Conservation (phyloP, 2,888 invertebrate species). For the Polydrusus tereticollis region DNA sequence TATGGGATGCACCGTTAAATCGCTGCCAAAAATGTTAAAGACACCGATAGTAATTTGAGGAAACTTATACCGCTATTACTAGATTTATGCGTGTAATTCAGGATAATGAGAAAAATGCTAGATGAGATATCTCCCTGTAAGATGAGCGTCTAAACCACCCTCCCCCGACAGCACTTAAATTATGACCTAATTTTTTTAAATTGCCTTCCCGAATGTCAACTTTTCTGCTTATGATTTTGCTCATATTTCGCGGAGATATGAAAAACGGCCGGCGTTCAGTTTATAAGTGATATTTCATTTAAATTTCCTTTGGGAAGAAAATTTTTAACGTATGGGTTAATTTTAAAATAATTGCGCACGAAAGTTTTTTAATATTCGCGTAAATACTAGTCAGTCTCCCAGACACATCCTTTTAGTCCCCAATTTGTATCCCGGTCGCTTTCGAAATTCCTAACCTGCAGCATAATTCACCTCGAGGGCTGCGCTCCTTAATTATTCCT, state of each 20-base stretch:
- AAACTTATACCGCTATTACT: neutral
- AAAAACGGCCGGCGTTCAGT: neutral
- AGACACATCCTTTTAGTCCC: too few relatives aligned
- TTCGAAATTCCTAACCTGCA: conserved; percentile 28
- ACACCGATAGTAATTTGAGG: too few relatives aligned
- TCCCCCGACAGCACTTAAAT: neutral
- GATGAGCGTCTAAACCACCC: neutral
- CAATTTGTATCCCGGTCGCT: neutral
- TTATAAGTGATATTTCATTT: conserved; percentile 6
- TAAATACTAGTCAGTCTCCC: too few relatives aligned
- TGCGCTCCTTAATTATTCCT: conserved; percentile 38
- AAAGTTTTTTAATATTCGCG: too few relatives aligned
- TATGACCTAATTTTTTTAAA: conserved; percentile 19
- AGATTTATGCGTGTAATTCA: neutral
- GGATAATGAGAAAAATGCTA: neutral
- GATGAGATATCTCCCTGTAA: neutral
- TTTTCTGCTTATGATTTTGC: neutral
- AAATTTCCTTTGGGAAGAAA: neutral
- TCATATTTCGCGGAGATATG: neutral
- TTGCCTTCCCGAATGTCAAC: conserved; percentile 5
- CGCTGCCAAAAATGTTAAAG: too few relatives aligned
- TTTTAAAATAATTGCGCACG: too few relatives aligned
- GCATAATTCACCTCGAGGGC: conserved; percentile 30
- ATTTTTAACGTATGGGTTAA: neutral
- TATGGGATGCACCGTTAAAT: too few relatives aligned